Evolutionary conservation across 2,888 invertebrate genomes (phyloP), one percentile per base, ranked within the genome.

Genomic region (Odontocerum albicorne): DNA sequence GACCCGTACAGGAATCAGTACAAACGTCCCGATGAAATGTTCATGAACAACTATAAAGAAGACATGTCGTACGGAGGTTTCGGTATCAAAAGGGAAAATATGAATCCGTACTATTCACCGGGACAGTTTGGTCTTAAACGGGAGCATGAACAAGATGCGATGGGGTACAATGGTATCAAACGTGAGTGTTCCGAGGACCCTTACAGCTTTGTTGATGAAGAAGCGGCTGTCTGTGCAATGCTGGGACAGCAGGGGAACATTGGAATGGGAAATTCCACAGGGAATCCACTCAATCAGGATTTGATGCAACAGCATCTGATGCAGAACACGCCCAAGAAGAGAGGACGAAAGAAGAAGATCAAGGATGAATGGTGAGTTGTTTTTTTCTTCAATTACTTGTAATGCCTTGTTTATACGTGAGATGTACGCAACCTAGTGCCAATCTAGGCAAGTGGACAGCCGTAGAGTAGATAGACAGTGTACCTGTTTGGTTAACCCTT

Each of bases 131-230:
- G 63, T 15, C 62, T 63, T 47, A 76, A 77, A 63, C 66, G 75
- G 4, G 75, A 74, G 38, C 61, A 61, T 42, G 60, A 62, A 7
- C 74, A 73, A 13, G 62, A 60, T 59, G 63, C 53, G 21, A 12
- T 74, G 46, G 42, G 50, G 20, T 77, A 73, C 63, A 68, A 72
- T 54, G 65, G 69, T 62, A 76, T 83, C 64, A 83, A 83, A 66
- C 75, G 83, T 59, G 83, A 84, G 67, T 81, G 82, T 63, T 68
- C 72, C 52, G 86, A 87, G 64, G 91, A 91, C 71, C 90, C 91
- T 2, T 92, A 92, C 72, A 89, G 88, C 67, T 92, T 92, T 73
- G 90, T 92, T 61, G 89, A 90, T 70, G 91, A 91, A 67, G 89
- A 90, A 63, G 79, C 80, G 63, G 77, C 79, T 50, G 79, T 82